Conservation (phyloP, 2,113 vertebrate species). For the Notarius quadriscutis region DNA sequence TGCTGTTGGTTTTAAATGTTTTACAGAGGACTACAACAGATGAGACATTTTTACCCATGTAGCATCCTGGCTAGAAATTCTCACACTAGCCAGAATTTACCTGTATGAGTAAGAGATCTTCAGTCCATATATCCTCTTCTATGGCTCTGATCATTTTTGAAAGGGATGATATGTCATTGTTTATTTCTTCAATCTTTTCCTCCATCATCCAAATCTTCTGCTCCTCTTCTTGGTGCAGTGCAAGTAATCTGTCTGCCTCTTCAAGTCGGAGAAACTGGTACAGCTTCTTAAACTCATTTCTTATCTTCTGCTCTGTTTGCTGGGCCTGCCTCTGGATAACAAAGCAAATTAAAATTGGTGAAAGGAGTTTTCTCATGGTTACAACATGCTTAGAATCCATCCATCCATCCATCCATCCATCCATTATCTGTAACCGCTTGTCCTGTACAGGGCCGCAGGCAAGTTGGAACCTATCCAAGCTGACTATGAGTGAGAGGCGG, state of each 20-base stretch:
- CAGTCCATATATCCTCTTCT: slow-evolving; percentile 22
- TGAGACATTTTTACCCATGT: background rate
- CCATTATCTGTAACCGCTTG: too few relatives aligned
- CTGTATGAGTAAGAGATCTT: slow-evolving; percentile 4
- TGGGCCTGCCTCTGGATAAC: slow-evolving; percentile 17
- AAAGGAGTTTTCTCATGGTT: background rate
- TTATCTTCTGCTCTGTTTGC: background rate
- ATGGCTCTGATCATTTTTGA: slow-evolving; percentile 4
- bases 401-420: too few relatives aligned
- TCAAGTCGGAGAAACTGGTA: slow-evolving; percentile 29
- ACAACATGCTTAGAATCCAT: too few relatives aligned
- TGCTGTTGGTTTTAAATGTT: background rate
- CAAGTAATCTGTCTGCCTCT: slow-evolving; percentile 8
- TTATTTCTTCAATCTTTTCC: slow-evolving; percentile 19
- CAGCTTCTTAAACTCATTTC: slow-evolving; percentile 28
- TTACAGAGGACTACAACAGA: background rate
- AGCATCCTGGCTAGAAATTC: background rate
- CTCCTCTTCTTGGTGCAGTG: slow-evolving; percentile 25
- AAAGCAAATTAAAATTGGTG: background rate
- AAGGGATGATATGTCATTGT: background rate
- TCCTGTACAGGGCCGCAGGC: too few relatives aligned
- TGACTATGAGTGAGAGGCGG: too few relatives aligned
- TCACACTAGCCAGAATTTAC: background rate
- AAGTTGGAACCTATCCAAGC: too few relatives aligned
- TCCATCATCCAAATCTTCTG: slow-evolving; percentile 30